Evolutionary conservation across 1,140 invertebrate genomes (phyloP).

Genomic region (Euwallacea similis): DNA sequence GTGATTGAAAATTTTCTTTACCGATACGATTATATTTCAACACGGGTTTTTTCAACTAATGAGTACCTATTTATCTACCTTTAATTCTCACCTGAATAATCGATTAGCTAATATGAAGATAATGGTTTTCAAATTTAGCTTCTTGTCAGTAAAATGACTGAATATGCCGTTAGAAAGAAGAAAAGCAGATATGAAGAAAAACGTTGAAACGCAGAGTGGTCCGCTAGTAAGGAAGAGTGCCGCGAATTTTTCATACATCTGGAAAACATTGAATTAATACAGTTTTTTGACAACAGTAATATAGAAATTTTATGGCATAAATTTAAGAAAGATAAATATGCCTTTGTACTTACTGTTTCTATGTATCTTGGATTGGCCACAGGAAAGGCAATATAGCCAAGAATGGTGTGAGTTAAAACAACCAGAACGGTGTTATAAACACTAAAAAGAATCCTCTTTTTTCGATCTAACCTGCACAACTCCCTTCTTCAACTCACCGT

Average conservation of each 20-base stretch:
- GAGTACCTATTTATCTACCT: neutral
- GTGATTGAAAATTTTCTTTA: no score
- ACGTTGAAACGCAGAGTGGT: conserved; percentile 34
- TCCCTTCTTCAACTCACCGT: conserved; percentile 4
- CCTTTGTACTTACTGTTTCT: conserved; percentile 37
- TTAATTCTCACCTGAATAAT: conserved; percentile 33
- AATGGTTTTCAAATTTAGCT: conserved; percentile 25
- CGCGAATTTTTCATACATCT: conserved; percentile 29
- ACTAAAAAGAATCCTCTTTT: conserved; percentile 10
- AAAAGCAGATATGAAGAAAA: conserved; percentile 40
- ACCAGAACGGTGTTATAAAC: conserved; percentile 41
- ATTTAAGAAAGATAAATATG: conserved; percentile 2
- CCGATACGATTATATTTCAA: no score
- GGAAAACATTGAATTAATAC: no score
- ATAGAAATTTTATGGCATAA: neutral
- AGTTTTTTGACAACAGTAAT: conserved; percentile 17
- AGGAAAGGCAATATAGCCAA: conserved; percentile 26
- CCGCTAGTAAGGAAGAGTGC: conserved; percentile 35
- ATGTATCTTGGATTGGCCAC: conserved; percentile 37
- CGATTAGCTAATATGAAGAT: conserved; percentile 31
- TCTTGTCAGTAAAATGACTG: conserved; percentile 27
- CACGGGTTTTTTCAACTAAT: no score
- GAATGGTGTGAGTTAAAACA: conserved; percentile 37
- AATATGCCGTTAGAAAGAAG: conserved; percentile 37
- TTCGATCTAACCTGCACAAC: no score